Percentiles rank a stretch among this genome's conserved stretches.
Evolutionary conservation across 2,888 invertebrate genomes (phyloP).

Genomic region (Pyrgus malvae): DNA sequence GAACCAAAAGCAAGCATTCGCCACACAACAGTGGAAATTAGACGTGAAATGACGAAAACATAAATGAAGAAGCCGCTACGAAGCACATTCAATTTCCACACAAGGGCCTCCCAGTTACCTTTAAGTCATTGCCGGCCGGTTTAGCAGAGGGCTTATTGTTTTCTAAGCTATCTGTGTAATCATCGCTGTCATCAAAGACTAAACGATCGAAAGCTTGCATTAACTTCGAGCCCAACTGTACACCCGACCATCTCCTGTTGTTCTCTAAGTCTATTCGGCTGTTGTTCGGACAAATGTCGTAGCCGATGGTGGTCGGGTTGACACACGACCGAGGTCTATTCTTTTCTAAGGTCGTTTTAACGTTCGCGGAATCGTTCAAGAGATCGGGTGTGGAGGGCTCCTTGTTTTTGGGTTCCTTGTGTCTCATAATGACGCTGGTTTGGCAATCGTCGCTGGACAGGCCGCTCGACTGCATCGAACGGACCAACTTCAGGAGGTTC

Average conservation of each 20-base stretch:
- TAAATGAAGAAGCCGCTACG: slow-evolving; percentile 40
- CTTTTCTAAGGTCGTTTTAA: slow-evolving; percentile 75
- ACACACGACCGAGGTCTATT: slow-evolving; percentile 87
- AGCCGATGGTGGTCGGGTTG: slow-evolving; percentile 76
- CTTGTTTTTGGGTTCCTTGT: slow-evolving; percentile 71
- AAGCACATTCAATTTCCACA: slow-evolving; percentile 46
- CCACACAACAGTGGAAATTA: slow-evolving; percentile 23
- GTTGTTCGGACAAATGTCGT: slow-evolving; percentile 74
- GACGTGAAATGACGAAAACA: slow-evolving; percentile 44
- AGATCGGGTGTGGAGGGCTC: slow-evolving; percentile 83
- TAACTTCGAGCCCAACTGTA: slow-evolving; percentile 86
- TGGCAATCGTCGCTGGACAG: slow-evolving; percentile 79
- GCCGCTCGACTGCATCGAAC: slow-evolving; percentile 81
- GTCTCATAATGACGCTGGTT: slow-evolving; percentile 77
- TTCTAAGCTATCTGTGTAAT: slow-evolving; percentile 89
- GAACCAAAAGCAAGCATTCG: slow-evolving; percentile 21
- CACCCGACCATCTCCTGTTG: slow-evolving; percentile 88
- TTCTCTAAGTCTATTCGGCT: slow-evolving; percentile 70
- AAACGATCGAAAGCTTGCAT: slow-evolving; percentile 88
- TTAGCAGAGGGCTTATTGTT: slow-evolving; percentile 76
- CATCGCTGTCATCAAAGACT: slow-evolving; percentile 85
- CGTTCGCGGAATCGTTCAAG: slow-evolving; percentile 79
- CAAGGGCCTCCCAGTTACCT: slow-evolving; percentile 69
- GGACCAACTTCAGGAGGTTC: slow-evolving; percentile 81
- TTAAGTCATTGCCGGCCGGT: slow-evolving; percentile 75